Evolutionary conservation across 2,888 invertebrate genomes (phyloP).

Genomic region (Macrophya annulata): DNA sequence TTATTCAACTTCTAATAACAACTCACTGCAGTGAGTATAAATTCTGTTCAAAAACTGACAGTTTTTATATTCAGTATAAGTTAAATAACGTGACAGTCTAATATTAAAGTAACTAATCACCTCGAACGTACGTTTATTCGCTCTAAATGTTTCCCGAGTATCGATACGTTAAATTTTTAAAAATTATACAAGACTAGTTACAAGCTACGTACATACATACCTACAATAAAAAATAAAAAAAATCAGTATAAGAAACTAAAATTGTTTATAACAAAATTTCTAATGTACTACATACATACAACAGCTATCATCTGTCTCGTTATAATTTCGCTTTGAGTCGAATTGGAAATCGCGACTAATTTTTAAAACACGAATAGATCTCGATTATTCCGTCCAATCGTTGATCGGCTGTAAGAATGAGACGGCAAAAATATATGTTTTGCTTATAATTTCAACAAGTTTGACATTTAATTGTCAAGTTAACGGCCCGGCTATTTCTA

Average conservation of each 20-base stretch:
- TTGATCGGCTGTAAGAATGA: not conserved
- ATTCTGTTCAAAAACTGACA: not conserved
- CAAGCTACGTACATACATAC: not conserved
- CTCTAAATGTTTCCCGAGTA: not conserved
- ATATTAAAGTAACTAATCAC: not conserved
- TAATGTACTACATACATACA: too few species aligned
- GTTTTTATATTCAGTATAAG: slow-evolving; percentile 10
- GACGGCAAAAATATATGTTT: not conserved
- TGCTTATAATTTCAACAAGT: not conserved
- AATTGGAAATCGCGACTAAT: not conserved
- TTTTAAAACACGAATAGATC: not conserved
- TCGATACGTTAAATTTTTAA: not conserved
- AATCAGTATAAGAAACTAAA: not conserved
- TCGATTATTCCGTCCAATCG: not conserved
- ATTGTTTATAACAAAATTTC: not conserved
- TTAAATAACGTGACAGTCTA: not conserved
- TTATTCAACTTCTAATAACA: not conserved
- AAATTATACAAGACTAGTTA: not conserved
- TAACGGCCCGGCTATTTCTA: slow-evolving; percentile 33
- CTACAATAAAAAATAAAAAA: not conserved
- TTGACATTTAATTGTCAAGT: slow-evolving; percentile 2
- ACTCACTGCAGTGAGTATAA: not conserved
- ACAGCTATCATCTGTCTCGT: not conserved
- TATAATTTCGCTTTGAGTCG: not conserved
- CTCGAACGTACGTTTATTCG: not conserved